Evolutionary conservation across 2,113 vertebrate genomes (phyloP).

Genomic region (Dipodomys spectabilis): DNA sequence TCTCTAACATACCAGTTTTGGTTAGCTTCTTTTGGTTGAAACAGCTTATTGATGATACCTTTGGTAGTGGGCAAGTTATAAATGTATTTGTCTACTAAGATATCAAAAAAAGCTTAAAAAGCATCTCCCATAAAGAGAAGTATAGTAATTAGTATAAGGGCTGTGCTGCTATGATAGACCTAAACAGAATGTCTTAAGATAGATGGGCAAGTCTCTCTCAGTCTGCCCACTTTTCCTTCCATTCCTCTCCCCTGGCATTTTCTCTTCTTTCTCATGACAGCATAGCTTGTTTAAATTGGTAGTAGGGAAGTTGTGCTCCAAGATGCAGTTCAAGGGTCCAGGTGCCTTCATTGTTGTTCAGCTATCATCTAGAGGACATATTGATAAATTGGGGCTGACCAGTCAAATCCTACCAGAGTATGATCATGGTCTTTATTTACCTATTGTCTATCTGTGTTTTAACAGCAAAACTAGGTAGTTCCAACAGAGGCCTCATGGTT

Average conservation of each 20-base stretch:
- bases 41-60: not conserved
- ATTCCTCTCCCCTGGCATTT: not conserved
- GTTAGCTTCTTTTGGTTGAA: slow-evolving; percentile 25
- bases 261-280: not conserved
- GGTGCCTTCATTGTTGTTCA: slow-evolving; percentile 13
- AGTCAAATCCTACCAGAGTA: slow-evolving; percentile 18
- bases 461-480: not conserved
- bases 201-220: not conserved
- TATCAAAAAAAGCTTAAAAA: slow-evolving; percentile 30
- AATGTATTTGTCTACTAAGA: not conserved
- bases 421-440: not conserved
- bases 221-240: not conserved
- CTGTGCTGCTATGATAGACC: not conserved
- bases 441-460: not conserved
- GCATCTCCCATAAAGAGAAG: not conserved
- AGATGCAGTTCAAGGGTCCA: not conserved
- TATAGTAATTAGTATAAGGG: not conserved
- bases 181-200: not conserved
- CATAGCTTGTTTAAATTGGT: not conserved
- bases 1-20: not conserved
- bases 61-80: slow-evolving; percentile 25
- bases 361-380: not conserved
- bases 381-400: not conserved
- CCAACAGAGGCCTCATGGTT: not conserved
- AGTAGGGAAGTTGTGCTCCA: not conserved